Percentiles rank a stretch among this genome's conserved stretches.
Conservation (phyloP, 1,140 invertebrate species). For the Copidosoma floridanum region DNA sequence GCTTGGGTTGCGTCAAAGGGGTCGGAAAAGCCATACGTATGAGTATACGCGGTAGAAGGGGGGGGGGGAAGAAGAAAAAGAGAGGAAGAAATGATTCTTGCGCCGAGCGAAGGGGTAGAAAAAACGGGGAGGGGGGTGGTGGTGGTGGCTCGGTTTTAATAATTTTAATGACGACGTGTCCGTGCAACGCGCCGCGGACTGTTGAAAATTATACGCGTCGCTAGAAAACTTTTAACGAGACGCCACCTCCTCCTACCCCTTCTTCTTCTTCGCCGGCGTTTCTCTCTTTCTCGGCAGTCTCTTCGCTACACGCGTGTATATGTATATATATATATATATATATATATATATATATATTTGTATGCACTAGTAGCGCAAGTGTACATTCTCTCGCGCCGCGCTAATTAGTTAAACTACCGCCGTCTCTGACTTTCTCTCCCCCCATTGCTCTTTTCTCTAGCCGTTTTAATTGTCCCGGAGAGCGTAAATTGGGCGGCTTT, state of each 20-base stretch:
- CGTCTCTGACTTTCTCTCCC: too few species aligned
- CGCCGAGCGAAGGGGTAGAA: too few species aligned
- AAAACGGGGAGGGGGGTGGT: constrained; percentile 33
- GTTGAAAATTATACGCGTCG: constrained; percentile 59
- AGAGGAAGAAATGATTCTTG: too few species aligned
- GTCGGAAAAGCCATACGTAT: too few species aligned
- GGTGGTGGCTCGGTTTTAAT: constrained; percentile 43
- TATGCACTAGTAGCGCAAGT: constrained; percentile 16
- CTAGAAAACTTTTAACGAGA: constrained; percentile 60
- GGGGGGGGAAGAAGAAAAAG: not conserved
- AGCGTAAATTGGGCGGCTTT: constrained; percentile 54
- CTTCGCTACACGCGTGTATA: too few species aligned
- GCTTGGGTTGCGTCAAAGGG: too few species aligned
- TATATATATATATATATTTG: not conserved
- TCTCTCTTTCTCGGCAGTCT: too few species aligned
- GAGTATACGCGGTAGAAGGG: not conserved
- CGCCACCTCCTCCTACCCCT: too few species aligned
- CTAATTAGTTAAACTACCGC: constrained; percentile 47
- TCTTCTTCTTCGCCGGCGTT: too few species aligned
- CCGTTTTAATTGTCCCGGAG: constrained; percentile 53
- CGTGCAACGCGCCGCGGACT: constrained; percentile 48
- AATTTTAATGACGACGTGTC: constrained; percentile 59
- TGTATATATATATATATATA: not conserved
- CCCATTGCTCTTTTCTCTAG: too few species aligned
- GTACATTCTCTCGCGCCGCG: too few species aligned